Percentiles rank a stretch among this genome's conserved stretches.
Conservation (phyloP, 1,140 invertebrate species). For the Hylaeus anthracinus region DNA sequence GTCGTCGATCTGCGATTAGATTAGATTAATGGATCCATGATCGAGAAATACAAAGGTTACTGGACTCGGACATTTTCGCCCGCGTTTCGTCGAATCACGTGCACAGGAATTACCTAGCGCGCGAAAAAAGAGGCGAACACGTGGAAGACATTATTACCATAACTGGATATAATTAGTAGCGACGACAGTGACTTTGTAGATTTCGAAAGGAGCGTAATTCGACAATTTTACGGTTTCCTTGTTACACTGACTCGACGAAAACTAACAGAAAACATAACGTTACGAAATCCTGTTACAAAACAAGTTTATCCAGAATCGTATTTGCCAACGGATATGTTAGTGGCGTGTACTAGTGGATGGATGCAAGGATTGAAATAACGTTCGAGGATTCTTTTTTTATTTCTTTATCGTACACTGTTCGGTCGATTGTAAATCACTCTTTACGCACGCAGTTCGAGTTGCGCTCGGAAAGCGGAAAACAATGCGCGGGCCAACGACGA, state of each 20-base stretch:
- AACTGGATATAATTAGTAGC: neutral
- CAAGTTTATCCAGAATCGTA: no score
- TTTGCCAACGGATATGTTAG: no score
- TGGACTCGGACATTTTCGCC: slow-evolving; percentile 43
- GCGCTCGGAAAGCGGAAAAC: neutral
- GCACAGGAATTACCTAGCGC: neutral
- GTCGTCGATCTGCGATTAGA: slow-evolving; percentile 51
- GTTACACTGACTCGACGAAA: neutral
- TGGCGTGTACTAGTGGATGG: no score
- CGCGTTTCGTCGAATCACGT: neutral
- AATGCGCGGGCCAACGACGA: slow-evolving; percentile 18
- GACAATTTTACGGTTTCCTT: neutral
- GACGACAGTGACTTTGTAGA: no score
- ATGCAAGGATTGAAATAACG: no score
- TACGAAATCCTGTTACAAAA: no score
- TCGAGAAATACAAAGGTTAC: slow-evolving; percentile 24
- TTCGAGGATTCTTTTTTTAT: neutral
- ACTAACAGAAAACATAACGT: neutral
- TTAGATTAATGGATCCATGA: slow-evolving; percentile 54
- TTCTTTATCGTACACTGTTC: neutral
- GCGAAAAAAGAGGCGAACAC: neutral
- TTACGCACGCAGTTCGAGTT: neutral
- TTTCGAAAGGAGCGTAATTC: neutral
- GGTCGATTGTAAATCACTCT: neutral
- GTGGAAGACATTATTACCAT: neutral